These are phyloP conservation scores for Chaetorhynchus papuensis DNA, from an alignment of 2,113 vertebrate species.

Conservation along the genomic window DNA sequence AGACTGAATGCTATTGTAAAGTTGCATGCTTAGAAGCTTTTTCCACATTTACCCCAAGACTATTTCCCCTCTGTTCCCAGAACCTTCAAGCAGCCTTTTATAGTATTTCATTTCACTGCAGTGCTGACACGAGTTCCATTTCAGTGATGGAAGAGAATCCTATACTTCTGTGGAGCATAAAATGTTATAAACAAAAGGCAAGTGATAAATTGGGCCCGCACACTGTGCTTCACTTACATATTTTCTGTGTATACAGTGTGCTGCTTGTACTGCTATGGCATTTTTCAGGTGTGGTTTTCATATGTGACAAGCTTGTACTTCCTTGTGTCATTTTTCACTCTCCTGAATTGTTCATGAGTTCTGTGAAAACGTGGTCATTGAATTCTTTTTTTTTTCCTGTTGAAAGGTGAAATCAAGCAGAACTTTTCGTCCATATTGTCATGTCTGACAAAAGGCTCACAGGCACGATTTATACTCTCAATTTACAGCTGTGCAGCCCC, in stretches of 20 bases:
- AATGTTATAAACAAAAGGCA: constrained; percentile 15
- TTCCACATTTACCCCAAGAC: background rate
- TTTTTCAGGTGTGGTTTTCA: background rate
- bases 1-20: constrained; percentile 5
- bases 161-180: background rate
- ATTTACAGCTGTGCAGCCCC: background rate
- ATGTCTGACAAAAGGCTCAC: background rate
- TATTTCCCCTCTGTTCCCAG: background rate
- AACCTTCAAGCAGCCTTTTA: background rate
- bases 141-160: constrained; percentile 7
- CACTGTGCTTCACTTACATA: background rate
- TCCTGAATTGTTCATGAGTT: background rate
- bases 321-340: background rate
- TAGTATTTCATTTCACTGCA: constrained; percentile 21
- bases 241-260: background rate
- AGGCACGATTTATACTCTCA: background rate
- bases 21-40: background rate
- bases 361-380: background rate
- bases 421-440: background rate
- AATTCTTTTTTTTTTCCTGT: fast-evolving
- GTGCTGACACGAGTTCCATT: constrained; percentile 12
- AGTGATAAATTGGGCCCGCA: background rate
- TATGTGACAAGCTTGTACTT: background rate
- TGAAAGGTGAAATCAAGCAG: background rate
- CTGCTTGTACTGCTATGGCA: background rate